Evolutionary conservation across 2,888 invertebrate species (phyloP), one percentile per base, ranked within the genome.

Genomic region (Agrilus cyanescens): DNA sequence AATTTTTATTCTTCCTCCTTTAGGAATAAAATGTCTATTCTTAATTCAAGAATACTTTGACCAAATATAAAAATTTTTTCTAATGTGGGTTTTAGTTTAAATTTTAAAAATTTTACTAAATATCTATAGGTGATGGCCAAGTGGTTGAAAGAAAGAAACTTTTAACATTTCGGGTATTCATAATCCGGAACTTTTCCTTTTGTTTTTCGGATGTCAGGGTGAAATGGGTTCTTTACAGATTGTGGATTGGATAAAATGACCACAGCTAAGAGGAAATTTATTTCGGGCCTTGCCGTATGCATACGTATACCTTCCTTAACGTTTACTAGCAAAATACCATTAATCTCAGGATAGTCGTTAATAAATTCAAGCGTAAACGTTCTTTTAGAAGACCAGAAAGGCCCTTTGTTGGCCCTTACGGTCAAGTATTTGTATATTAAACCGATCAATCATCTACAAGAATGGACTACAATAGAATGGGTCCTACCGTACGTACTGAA

Each of bases 401-500:
- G 58, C 57, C 62, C 59, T 63, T 66, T 66, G 66, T 66, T 66
- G 59, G 62, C 62, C 65, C 62, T 63, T 64, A 63, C 65, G 65
- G 66, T 67, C 67, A 66, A 67, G 65, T 66, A 66, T 66, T 67
- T 67, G 66, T 66, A 67, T 67, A 67, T 67, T 67, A 66, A 63
- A 65, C 59, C 66, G 65, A 67, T 67, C 67, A 66, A 67, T 67
- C 67, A 67, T 65, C 61, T 58, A 58, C 61, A 61, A 63, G 59
- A 61, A 65, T 65, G 63, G 65, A 55, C 52, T 48, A 55, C 55
- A 56, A 56, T 56, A 49, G 53, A 53, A 51, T 47, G 47, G 51
- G 47, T 55, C 58, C 52, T 53, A 55, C 57, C 53, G 25, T 25
- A 25, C 25, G 25, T 25, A 55, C 49, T 35, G 41, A 48, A 51